Conservation (phyloP, 37 sponge, comb jelly and placozoan species). For the Halichondria panicea region DNA sequence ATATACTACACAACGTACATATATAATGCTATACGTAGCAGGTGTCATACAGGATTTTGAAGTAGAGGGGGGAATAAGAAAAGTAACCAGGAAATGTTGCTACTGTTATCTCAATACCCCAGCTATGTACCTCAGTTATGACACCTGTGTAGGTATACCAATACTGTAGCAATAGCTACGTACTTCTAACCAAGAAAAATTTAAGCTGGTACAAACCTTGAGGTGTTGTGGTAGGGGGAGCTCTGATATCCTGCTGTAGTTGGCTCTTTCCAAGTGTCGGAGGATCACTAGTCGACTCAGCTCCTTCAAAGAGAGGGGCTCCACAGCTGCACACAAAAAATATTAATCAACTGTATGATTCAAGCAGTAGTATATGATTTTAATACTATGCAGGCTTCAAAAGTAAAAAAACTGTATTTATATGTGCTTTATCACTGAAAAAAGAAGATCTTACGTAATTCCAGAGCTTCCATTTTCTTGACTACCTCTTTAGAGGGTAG, state of each 20-base stretch:
- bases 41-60: too few relatives aligned
- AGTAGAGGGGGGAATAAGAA: too few relatives aligned
- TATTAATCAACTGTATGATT: not conserved
- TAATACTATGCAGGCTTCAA: not conserved
- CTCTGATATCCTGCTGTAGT: conserved; percentile 20
- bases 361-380: not conserved
- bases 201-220: conserved; percentile 31
- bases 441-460: conserved; percentile 30
- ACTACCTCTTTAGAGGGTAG: conserved; percentile 60
- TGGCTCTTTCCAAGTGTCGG: conserved; percentile 14
- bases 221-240: conserved; percentile 63
- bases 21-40: not conserved
- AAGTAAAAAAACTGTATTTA: not conserved
- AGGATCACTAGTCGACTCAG: conserved; percentile 59
- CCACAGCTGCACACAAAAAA: conserved; percentile 12
- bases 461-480: conserved; percentile 37
- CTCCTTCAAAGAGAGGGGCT: conserved; percentile 65
- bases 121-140: too few relatives aligned
- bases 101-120: too few relatives aligned
- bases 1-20: too few relatives aligned
- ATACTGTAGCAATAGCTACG: too few relatives aligned
- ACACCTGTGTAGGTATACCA: too few relatives aligned
- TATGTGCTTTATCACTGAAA: not conserved
- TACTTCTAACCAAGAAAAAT: too few relatives aligned
- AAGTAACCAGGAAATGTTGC: too few relatives aligned